Conservation (phyloP, 1,140 invertebrate genomes). For the Drosophila ananassae region DNA sequence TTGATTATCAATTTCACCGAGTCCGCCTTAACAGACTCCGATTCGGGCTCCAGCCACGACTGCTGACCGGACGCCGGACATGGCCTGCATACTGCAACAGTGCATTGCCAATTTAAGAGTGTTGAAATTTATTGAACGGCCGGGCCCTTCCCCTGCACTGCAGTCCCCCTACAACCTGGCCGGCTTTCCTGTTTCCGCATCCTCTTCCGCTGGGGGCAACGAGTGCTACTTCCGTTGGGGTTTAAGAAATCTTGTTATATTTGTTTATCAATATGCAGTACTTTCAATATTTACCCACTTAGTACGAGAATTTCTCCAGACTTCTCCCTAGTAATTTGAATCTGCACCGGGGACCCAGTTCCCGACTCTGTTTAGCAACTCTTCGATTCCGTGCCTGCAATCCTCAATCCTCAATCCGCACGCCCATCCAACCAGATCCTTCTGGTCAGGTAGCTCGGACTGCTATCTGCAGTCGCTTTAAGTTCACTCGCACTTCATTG, state of each 20-base stretch:
- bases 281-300: not conserved
- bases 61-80: slow-evolving; percentile 24
- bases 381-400: slow-evolving; percentile 1
- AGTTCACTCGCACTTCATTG: slow-evolving; percentile 74
- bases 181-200: slow-evolving; percentile 38
- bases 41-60: slow-evolving; percentile 4
- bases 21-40: slow-evolving; percentile 32
- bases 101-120: slow-evolving; percentile 63
- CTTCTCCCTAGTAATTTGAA: not conserved
- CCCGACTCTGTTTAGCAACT: not conserved
- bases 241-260: slow-evolving; percentile 7
- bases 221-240: slow-evolving; percentile 33
- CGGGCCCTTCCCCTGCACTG: not conserved
- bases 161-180: slow-evolving; percentile 48
- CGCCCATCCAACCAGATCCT: not conserved
- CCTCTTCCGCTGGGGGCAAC: slow-evolving; percentile 36
- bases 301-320: not conserved
- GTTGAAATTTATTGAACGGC: slow-evolving; percentile 70
- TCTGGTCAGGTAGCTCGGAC: slow-evolving; percentile 42
- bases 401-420: not conserved
- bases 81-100: slow-evolving; percentile 43
- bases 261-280: not conserved
- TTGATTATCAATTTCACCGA: slow-evolving; percentile 77
- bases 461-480: slow-evolving; percentile 48
- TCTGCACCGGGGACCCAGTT: not conserved